Evolutionary conservation across 2,113 vertebrate species (phyloP).

Genomic region (Sapajus apella): DNA sequence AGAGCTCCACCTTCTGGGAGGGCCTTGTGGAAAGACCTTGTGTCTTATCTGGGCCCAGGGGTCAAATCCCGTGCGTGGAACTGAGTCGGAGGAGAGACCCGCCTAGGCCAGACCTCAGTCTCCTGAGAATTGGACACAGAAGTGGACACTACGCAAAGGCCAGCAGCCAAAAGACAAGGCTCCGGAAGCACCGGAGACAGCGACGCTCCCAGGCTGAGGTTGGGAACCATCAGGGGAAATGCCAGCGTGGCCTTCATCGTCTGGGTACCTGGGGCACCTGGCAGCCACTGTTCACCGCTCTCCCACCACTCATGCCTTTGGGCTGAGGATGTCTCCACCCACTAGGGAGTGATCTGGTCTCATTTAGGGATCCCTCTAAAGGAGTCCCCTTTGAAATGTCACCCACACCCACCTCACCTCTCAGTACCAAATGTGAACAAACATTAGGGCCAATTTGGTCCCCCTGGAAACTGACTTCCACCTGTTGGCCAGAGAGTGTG

Average conservation of each 20-base stretch:
- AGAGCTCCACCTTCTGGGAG: accelerated
- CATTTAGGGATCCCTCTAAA: not conserved
- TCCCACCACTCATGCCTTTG: not conserved
- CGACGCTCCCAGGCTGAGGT: not conserved
- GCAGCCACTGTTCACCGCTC: not conserved
- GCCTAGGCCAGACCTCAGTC: not conserved
- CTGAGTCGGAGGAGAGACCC: not conserved
- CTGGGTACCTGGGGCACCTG: accelerated
- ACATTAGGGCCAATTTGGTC: not conserved
- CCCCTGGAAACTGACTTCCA: not conserved
- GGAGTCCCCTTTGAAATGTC: not conserved
- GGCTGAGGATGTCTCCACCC: not conserved
- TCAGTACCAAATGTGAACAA: not conserved
- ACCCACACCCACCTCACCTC: not conserved
- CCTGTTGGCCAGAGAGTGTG: too few species aligned
- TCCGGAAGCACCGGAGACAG: not conserved
- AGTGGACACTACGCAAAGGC: not conserved
- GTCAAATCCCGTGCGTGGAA: not conserved
- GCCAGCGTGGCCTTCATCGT: accelerated
- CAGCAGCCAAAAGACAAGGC: not conserved
- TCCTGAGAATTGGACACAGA: not conserved
- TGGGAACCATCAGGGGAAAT: not conserved
- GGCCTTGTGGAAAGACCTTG: not conserved
- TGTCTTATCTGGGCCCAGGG: not conserved
- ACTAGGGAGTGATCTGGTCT: accelerated